phyloP scores from a whole-genome alignment of 2,797 vertebrate species.

The Nannoperca australis region DNA sequence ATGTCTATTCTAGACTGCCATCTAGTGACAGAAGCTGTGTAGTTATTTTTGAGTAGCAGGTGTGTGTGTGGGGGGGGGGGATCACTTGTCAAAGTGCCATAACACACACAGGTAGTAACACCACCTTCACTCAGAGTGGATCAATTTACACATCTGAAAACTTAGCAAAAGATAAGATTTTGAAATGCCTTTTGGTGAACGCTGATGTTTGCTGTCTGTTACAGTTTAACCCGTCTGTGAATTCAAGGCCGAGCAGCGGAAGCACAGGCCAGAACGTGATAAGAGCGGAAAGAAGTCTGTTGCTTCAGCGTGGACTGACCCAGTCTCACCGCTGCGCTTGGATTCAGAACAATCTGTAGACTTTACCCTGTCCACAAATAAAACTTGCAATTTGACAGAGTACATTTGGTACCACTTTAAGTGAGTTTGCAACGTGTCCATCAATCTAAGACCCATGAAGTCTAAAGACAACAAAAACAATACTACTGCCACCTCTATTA shows the following conservation, averaged over 20 bases:
- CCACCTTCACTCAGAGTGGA: background rate
- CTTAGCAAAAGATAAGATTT: background rate
- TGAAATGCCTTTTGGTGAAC: slow-evolving; percentile 66
- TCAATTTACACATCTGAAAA: slow-evolving; percentile 22
- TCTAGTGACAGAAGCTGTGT: slow-evolving; percentile 55
- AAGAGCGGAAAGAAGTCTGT: slow-evolving; percentile 77
- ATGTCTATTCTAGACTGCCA: slow-evolving; percentile 49
- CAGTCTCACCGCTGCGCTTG: slow-evolving; percentile 41
- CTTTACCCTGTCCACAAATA: slow-evolving; percentile 80
- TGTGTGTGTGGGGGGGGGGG: too few species aligned
- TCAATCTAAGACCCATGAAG: background rate
- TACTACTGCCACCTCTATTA: background rate
- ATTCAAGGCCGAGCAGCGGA: slow-evolving; percentile 58
- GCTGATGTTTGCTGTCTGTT: slow-evolving; percentile 76
- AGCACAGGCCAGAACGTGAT: slow-evolving; percentile 65
- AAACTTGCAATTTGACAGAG: slow-evolving; percentile 49
- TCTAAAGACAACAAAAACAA: slow-evolving; percentile 9
- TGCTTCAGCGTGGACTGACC: slow-evolving; percentile 69
- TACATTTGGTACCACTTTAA: slow-evolving; percentile 51
- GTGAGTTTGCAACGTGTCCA: slow-evolving; percentile 57
- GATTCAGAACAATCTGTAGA: slow-evolving; percentile 65
- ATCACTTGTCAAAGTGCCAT: slow-evolving; percentile 4
- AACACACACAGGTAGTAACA: slow-evolving; percentile 7
- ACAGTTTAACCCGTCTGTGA: slow-evolving; percentile 78
- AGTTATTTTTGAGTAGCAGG: background rate